phyloP scores from a whole-genome alignment of 2,113 vertebrate genomes.

The Labeo catla region DNA sequence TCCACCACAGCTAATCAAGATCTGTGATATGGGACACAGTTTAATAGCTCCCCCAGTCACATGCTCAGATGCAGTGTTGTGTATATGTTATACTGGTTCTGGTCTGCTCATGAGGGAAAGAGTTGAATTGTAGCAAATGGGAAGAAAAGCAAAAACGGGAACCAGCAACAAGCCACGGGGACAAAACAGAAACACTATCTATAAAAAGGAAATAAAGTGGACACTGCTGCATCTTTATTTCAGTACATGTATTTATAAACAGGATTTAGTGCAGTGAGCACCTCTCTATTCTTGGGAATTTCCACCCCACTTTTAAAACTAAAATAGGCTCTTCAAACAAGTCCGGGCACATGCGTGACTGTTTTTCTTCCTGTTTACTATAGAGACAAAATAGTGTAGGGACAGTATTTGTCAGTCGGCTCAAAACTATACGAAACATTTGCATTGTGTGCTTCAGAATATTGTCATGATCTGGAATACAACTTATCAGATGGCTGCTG shows the following conservation, averaged over 20 bases:
- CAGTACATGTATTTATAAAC: conserved; percentile 18
- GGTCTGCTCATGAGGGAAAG: conserved; percentile 27
- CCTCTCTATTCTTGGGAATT: conserved; percentile 17
- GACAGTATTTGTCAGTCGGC: background rate
- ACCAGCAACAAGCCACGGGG: conserved; percentile 30
- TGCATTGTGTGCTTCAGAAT: no score
- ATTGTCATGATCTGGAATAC: background rate
- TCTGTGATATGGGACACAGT: conserved; percentile 18
- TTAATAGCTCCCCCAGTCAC: conserved; percentile 31
- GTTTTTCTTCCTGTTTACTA: background rate
- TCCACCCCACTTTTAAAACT: conserved; percentile 14
- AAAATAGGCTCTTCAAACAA: conserved; percentile 21
- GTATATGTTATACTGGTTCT: background rate
- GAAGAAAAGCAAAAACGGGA: conserved; percentile 42
- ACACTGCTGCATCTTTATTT: conserved; percentile 14
- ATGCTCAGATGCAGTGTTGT: conserved; percentile 27
- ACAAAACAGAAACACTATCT: background rate
- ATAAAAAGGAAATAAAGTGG: conserved; percentile 43
- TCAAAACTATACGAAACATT: no score
- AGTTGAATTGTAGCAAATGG: conserved; percentile 25
- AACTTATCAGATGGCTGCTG: background rate
- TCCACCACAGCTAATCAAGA: conserved; percentile 51
- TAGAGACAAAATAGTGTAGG: background rate
- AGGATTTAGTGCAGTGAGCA: conserved; percentile 11
- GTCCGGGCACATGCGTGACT: background rate